Base-by-base conservation (phyloP, 53 echinoderm and acorn worm genomes). In the Pentamera pediparva region DNA sequence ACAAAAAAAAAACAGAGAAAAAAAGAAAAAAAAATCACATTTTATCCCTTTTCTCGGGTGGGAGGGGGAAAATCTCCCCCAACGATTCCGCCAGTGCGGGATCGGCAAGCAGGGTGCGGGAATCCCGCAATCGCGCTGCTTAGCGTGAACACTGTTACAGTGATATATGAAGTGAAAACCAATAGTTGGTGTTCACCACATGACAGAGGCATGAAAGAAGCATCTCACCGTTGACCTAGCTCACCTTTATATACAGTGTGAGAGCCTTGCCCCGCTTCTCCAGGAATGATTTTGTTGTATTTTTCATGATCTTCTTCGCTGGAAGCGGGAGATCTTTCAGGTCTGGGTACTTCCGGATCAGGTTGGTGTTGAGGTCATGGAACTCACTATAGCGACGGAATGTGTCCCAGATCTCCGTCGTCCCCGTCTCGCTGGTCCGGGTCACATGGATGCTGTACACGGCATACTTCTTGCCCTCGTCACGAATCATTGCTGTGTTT, bases 371-470 rank as follows among this genome's bases (percentile, higher is more conserved):
- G 3, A 98, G 86, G 54, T 98, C 98, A 55, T 98, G 92, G 79
- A 98, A 98, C 53, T 98, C 98, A 36, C 98, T 98, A 74, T 86
- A 98, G 8, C 98, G 77, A 19, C 98, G 37, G 69, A 85, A 96
- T 22, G 92, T 89, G n/a, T 98, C 98, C 95, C 95, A 95, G 36
- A 95, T 89, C 51, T 95, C 95, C 3, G 84, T 81, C 17, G 79
- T 74, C 1, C 88, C 90, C 12, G 90, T 84, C 20, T 43, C 53
- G 69, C 86, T 83, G n/a, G 84, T 89, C 57, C 98, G 67, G 0
- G 87, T 78, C 6, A 91, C 91, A 41, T 92, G 92, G 76, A 98
- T 98, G 38, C 86, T 77, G 65, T 92, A 98, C 17, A 92, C 81
- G 1, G 91, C 89, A 55, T 86, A 98, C 39, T 83, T 67, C 48